Percentiles rank a stretch among this genome's conserved stretches.
These are phyloP conservation scores for Psammodynastes pulverulentus DNA, from an alignment of 2,113 vertebrate genomes.

Conservation along the genomic window DNA sequence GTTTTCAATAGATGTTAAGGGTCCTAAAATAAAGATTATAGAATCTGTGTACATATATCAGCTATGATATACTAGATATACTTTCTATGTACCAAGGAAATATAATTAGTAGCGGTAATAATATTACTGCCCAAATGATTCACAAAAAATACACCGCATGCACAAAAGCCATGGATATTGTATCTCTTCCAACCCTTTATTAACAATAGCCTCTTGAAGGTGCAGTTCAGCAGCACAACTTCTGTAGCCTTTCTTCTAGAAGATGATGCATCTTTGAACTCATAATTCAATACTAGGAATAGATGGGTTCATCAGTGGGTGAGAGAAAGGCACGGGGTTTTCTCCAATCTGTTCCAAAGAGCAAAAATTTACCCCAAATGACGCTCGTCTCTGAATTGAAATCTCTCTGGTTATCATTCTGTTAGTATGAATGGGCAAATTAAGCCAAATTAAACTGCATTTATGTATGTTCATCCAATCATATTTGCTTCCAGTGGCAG, in stretches of 20 bases:
- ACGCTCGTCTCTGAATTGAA: rapidly evolving
- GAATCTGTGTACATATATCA: not conserved
- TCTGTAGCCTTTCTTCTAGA: not conserved
- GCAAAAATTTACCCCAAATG: conserved; percentile 5
- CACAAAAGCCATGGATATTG: rapidly evolving
- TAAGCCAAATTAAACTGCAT: not conserved
- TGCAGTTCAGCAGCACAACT: not conserved
- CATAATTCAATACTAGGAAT: not conserved
- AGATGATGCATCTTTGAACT: not conserved
- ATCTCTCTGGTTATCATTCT: not conserved
- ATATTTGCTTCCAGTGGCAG: not conserved
- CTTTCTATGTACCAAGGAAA: not conserved
- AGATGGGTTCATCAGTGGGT: not conserved
- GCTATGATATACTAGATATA: not conserved
- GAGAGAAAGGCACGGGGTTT: not conserved
- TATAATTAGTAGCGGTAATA: not conserved
- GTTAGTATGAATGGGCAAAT: not conserved
- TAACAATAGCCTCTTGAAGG: conserved; percentile 45
- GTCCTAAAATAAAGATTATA: not conserved
- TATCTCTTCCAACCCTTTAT: conserved; percentile 43
- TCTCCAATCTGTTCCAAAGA: rapidly evolving
- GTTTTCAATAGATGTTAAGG: not conserved
- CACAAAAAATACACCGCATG: conserved; percentile 21
- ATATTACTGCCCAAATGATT: not conserved
- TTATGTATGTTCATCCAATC: not conserved